Evolutionary conservation across 2,888 invertebrate genomes (phyloP).

Genomic region (Lissonota sp.): DNA sequence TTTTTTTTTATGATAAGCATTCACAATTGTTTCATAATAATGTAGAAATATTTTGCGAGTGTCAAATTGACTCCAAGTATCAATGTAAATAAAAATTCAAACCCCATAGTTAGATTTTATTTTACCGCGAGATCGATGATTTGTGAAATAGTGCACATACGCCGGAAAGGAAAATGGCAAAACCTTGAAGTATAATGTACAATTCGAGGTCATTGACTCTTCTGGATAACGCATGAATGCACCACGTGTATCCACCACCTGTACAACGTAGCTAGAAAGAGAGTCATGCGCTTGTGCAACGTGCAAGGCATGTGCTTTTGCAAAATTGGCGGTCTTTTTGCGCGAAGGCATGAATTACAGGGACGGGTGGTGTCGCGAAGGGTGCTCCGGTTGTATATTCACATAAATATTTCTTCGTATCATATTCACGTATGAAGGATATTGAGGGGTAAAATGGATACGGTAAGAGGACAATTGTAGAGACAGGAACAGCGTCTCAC

Average conservation of each 20-base stretch:
- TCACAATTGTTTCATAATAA: too few relatives aligned
- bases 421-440: neutral
- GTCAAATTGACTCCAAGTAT: too few relatives aligned
- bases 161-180: neutral
- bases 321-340: slow-evolving; percentile 75
- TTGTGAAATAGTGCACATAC: too few relatives aligned
- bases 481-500: too few relatives aligned
- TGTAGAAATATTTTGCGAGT: too few relatives aligned
- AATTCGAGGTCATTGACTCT: slow-evolving; percentile 48
- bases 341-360: slow-evolving; percentile 74
- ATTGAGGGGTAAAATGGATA: too few relatives aligned
- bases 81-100: too few relatives aligned
- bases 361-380: slow-evolving; percentile 47
- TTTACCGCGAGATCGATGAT: too few relatives aligned
- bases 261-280: slow-evolving; percentile 69
- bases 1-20: too few relatives aligned
- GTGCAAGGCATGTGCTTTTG: slow-evolving; percentile 73
- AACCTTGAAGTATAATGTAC: neutral
- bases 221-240: slow-evolving; percentile 25
- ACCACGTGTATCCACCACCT: slow-evolving; percentile 69
- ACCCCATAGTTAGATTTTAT: too few relatives aligned
- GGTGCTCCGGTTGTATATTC: slow-evolving; percentile 10
- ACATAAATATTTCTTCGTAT: slow-evolving; percentile 1
- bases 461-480: too few relatives aligned
- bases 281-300: slow-evolving; percentile 75